These are phyloP conservation scores for Pandemis cinnamomeana DNA, from an alignment of 2,888 invertebrate species.

Conservation along the genomic window DNA sequence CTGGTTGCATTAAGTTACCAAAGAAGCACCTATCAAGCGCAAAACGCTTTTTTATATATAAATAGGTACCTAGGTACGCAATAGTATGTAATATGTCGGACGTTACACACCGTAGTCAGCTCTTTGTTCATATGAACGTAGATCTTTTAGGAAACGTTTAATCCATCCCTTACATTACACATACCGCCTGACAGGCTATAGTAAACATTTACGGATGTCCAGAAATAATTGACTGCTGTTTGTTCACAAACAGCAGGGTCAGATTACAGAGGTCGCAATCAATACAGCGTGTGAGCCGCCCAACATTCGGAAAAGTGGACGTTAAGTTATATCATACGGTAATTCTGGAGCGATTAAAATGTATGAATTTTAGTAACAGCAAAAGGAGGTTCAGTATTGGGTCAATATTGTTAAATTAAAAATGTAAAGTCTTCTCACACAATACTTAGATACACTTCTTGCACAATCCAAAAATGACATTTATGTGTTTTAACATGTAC, in stretches of 20 bases:
- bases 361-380: not conserved
- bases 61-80: not conserved
- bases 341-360: not conserved
- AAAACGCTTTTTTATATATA: not conserved
- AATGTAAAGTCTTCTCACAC: too few relatives aligned
- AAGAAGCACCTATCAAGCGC: too few relatives aligned
- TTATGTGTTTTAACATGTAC: too few relatives aligned
- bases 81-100: not conserved
- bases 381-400: not conserved
- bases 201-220: slow-evolving; percentile 62
- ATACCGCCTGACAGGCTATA: slow-evolving; percentile 51
- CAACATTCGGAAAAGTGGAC: slow-evolving; percentile 13
- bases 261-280: slow-evolving; percentile 51
- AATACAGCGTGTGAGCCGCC: slow-evolving; percentile 20
- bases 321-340: not conserved
- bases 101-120: not conserved
- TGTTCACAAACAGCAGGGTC: slow-evolving; percentile 54
- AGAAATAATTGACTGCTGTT: slow-evolving; percentile 62
- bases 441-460: too few relatives aligned
- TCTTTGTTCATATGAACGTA: not conserved
- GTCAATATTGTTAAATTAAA: not conserved
- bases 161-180: slow-evolving; percentile 9
- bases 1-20: not conserved
- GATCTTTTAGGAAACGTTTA: not conserved
- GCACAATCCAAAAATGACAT: too few relatives aligned